Conservation (phyloP, 1,140 invertebrate species). For the Druon quercuslanigerum region DNA sequence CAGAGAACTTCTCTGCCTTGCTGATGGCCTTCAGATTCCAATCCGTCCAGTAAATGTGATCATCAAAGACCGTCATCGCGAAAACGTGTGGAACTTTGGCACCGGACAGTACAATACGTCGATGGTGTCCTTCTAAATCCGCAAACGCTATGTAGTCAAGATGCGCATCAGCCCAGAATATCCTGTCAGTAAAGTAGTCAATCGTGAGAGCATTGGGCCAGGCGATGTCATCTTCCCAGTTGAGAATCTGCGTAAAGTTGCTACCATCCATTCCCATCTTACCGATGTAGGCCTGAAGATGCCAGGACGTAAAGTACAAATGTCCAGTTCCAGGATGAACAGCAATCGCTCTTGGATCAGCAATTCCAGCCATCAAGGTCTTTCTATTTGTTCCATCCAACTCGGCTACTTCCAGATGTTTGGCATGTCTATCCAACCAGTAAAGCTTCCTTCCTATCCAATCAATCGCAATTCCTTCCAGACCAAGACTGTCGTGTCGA, state of each 20-base stretch:
- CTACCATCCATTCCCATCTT: conserved; percentile 98
- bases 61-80: conserved; percentile 94
- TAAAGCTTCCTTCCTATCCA: conserved; percentile 98
- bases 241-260: conserved; percentile 92
- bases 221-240: conserved; percentile 95
- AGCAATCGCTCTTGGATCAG: conserved; percentile 94
- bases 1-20: conserved; percentile 92
- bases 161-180: conserved; percentile 99
- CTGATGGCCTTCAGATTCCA: conserved; percentile 96
- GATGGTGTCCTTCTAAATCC: conserved; percentile 91
- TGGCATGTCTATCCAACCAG: conserved; percentile 97
- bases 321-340: conserved; percentile 97
- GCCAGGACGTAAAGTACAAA: conserved; percentile 97
- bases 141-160: conserved; percentile 97
- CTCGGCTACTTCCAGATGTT: conserved; percentile 94
- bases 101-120: conserved; percentile 89
- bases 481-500: conserved; percentile 93
- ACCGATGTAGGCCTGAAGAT: conserved; percentile 96
- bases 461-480: conserved; percentile 97
- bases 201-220: conserved; percentile 99
- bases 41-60: conserved; percentile 97
- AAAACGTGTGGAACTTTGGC: conserved; percentile 93
- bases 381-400: conserved; percentile 93
- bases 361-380: conserved; percentile 90
- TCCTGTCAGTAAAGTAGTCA: conserved; percentile 95